Conservation (phyloP, 2,888 invertebrate genomes). For the Patella depressa region DNA sequence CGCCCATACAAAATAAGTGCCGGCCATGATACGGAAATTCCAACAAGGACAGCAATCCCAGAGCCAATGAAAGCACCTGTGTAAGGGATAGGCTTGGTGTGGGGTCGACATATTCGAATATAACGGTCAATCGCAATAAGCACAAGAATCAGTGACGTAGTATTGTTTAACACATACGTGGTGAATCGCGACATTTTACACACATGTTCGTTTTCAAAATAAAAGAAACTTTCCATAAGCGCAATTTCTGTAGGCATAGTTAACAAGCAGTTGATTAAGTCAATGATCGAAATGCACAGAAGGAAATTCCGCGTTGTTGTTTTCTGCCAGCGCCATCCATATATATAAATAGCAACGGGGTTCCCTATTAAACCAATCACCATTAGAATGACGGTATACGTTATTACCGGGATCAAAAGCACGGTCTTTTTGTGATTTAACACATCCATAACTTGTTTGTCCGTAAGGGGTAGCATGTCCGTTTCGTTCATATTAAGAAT, state of each 20-base stretch:
- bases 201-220: constrained; percentile 35
- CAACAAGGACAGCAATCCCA: constrained; percentile 32
- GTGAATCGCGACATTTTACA: constrained; percentile 43
- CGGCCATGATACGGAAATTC: constrained; percentile 42
- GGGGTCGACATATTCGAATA: constrained; percentile 40
- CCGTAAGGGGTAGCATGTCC: neutral
- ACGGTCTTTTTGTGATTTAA: constrained; percentile 33
- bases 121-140: constrained; percentile 44
- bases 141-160: constrained; percentile 36
- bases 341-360: constrained; percentile 39
- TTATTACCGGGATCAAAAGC: constrained; percentile 30
- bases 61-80: constrained; percentile 37
- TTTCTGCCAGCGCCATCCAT: constrained; percentile 38
- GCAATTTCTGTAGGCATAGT: constrained; percentile 42
- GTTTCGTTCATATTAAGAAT: neutral
- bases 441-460: constrained; percentile 12
- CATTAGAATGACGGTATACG: constrained; percentile 32
- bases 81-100: constrained; percentile 25
- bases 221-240: constrained; percentile 36
- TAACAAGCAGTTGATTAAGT: constrained; percentile 38
- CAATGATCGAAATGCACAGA: constrained; percentile 31
- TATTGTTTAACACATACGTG: constrained; percentile 40
- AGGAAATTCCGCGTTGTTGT: constrained; percentile 38
- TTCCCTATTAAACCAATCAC: constrained; percentile 38
- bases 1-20: constrained; percentile 39